Evolutionary conservation across 37 sponge, comb jelly and placozoan species (phyloP), one percentile per base, ranked within the genome.

Genomic region (Halichondria panicea): DNA sequence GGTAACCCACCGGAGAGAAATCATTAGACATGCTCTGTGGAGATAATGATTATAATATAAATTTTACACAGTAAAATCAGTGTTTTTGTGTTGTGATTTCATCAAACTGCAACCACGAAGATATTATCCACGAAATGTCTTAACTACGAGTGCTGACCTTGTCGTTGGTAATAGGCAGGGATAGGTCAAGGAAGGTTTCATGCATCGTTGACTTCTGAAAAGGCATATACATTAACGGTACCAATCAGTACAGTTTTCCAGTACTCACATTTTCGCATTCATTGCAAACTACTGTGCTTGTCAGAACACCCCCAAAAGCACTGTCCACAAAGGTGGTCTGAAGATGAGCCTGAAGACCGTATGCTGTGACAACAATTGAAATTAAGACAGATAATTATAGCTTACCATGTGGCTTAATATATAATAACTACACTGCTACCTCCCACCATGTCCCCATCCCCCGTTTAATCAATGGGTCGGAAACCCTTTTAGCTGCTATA

Each of bases 111-210:
- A n/a, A n/a, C n/a, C n/a, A n/a, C n/a, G n/a, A n/a, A n/a, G n/a
- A n/a, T n/a, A n/a, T n/a, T n/a, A n/a, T n/a, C n/a, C n/a, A n/a
- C n/a, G n/a, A 64, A 7, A 28, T 64, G 65, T 64, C 11, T 64
- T 27, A 75, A 7, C 13, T 5, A n/a, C n/a, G n/a, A n/a, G n/a
- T 75, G 1, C 39, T 1, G 59, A 92, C 94, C 80, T 86, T 70
- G 32, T 74, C 76, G 28, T 63, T 66, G 30, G 81, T 74, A 5
- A 95, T 56, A 7, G 96, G 64, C 54, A 95, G 54, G 18, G 93
- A 95, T 12, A 95, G 82, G 59, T 95, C 96, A 39, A 95, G 83
- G 70, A 92, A 92, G 37, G 38, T 70, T 70, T 95, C 93, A 31
- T 71, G 38, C 38, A 76, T 61, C 0, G 48, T 60, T 24, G 93